A percentile compares a stretch with the other conserved stretches of the same genome.
phyloP scores from a whole-genome alignment of 2,888 invertebrate genomes.

The Pseudococcus longispinus region DNA sequence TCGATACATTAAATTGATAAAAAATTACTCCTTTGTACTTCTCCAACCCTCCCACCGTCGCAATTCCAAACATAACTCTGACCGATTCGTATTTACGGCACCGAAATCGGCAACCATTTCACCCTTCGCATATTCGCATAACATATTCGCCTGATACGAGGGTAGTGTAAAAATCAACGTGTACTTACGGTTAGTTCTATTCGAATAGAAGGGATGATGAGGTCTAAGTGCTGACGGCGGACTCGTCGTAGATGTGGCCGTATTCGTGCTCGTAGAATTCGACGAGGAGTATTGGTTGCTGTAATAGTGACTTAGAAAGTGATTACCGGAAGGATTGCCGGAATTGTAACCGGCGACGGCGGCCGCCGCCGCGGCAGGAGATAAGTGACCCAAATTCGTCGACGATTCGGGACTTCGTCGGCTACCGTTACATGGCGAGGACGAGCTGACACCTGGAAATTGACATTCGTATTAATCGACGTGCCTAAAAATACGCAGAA shows the following conservation, averaged over 20 bases:
- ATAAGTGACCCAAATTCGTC: conserved; percentile 42
- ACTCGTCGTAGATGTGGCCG: conserved; percentile 52
- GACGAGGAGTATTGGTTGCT: conserved; percentile 48
- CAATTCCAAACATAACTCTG: not conserved
- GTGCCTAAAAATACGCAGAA: not conserved
- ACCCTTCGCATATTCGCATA: not conserved
- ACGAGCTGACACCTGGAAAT: conserved; percentile 48
- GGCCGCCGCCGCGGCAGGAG: conserved; percentile 43
- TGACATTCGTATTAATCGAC: not conserved
- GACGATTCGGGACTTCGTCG: conserved; percentile 54
- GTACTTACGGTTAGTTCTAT: conserved; percentile 52
- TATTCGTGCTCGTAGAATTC: conserved; percentile 19
- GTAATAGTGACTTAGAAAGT: conserved; percentile 54
- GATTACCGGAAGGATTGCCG: conserved; percentile 48
- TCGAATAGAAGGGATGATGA: conserved; percentile 48
- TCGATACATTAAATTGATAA: not conserved
- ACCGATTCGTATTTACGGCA: not conserved
- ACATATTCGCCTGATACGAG: not conserved
- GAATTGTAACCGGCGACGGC: conserved; percentile 39
- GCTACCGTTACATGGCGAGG: conserved; percentile 33
- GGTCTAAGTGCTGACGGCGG: conserved; percentile 50
- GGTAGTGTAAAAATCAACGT: not conserved
- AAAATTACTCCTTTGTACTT: not conserved
- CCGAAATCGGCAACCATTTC: not conserved
- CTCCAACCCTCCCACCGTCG: no score